These are phyloP conservation scores for Pterocles burchelli DNA, from an alignment of 2,113 vertebrate species.

Conservation along the genomic window DNA sequence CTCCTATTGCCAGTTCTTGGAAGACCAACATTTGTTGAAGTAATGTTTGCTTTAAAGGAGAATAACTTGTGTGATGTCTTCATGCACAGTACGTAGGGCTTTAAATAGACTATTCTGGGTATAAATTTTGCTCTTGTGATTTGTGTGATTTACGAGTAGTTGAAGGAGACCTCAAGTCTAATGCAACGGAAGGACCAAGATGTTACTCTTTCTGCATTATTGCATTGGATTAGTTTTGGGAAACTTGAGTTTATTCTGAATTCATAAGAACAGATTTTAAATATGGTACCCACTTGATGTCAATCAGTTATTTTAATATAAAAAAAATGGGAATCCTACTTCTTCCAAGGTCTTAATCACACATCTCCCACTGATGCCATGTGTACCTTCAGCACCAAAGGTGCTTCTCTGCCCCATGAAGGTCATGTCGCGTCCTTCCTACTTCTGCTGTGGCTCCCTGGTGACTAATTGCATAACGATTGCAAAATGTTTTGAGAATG, in stretches of 20 bases:
- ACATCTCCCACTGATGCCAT: neutral
- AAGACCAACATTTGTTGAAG: neutral
- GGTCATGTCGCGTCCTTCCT: neutral
- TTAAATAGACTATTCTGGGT: neutral
- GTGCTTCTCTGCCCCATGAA: neutral
- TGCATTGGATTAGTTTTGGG: neutral
- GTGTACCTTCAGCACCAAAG: neutral
- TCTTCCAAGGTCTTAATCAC: neutral
- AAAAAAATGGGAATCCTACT: neutral
- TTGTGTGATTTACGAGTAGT: neutral
- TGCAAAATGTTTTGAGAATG: neutral
- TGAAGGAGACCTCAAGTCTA: neutral
- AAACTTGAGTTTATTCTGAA: neutral
- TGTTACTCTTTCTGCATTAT: neutral
- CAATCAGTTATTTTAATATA: neutral
- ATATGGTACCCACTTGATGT: accelerated
- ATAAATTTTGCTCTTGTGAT: neutral
- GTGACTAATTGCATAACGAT: neutral
- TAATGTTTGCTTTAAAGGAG: neutral
- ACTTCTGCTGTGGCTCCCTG: neutral
- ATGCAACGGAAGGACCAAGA: neutral
- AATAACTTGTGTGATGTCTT: neutral
- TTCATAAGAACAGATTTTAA: neutral
- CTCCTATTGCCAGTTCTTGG: neutral
- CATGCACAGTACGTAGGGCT: neutral